Percentiles rank a stretch among this genome's conserved stretches.
These are phyloP conservation scores for Blennius ocellaris DNA, from an alignment of 2,113 vertebrate genomes.

Conservation along the genomic window DNA sequence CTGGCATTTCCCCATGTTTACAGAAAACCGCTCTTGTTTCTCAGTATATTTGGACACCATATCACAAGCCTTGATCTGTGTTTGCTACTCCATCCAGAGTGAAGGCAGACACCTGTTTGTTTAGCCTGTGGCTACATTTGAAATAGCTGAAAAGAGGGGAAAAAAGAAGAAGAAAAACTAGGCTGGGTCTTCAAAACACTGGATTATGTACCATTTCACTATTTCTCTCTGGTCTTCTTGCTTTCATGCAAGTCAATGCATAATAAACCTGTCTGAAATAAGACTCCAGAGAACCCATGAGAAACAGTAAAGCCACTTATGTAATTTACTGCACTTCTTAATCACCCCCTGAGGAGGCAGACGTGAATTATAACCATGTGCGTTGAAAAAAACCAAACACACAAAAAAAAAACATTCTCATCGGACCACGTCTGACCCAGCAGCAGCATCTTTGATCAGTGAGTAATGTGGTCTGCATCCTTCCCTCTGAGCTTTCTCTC, in stretches of 20 bases:
- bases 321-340: conserved; percentile 58
- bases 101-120: conserved; percentile 68
- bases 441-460: conserved; percentile 47
- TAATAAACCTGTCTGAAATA: conserved; percentile 54
- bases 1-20: conserved; percentile 17
- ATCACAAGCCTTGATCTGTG: conserved; percentile 39
- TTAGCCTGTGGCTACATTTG: conserved; percentile 37
- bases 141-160: conserved; percentile 2
- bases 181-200: conserved; percentile 33
- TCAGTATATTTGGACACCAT: conserved; percentile 25
- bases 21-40: conserved; percentile 24
- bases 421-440: conserved; percentile 44
- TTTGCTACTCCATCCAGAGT: conserved; percentile 50
- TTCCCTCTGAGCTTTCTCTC: neutral
- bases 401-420: conserved; percentile 34
- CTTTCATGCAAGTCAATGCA: conserved; percentile 34
- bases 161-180: conserved; percentile 11
- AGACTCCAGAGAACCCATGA: conserved; percentile 38
- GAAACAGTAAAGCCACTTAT: conserved; percentile 45
- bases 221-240: conserved; percentile 21
- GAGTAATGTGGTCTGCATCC: conserved; percentile 9
- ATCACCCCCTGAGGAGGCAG: conserved; percentile 45
- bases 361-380: conserved; percentile 59
- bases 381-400: no score
- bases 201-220: conserved; percentile 25